Conservation (phyloP, 2,888 invertebrate species). For the Hyposoter dolosus region DNA sequence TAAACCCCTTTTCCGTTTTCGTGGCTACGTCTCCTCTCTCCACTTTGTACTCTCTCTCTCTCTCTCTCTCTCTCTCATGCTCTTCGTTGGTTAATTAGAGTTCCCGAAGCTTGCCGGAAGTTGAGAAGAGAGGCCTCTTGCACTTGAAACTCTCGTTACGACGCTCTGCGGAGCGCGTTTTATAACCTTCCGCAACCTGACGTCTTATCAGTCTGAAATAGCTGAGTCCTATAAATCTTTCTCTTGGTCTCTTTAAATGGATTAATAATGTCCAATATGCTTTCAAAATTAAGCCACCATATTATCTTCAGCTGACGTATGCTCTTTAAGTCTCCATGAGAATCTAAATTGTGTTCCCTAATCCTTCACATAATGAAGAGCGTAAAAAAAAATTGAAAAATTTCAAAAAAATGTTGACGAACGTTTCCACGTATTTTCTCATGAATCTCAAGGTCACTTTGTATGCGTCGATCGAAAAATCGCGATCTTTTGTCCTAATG, state of each 20-base stretch:
- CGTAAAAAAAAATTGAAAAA: too few species aligned
- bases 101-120: constrained; percentile 54
- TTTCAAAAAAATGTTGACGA: background rate
- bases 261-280: constrained; percentile 58
- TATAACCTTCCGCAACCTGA: constrained; percentile 59
- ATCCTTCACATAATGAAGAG: too few species aligned
- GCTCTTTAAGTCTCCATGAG: background rate
- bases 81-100: constrained; percentile 68
- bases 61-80: constrained; percentile 6
- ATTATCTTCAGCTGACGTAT: constrained; percentile 2
- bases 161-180: constrained; percentile 36
- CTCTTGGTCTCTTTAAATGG: constrained; percentile 26
- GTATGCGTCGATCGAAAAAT: background rate
- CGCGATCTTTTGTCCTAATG: background rate
- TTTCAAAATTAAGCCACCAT: constrained; percentile 24
- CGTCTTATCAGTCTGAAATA: constrained; percentile 44
- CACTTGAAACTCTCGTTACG: constrained; percentile 45
- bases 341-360: background rate
- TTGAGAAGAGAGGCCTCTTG: constrained; percentile 47
- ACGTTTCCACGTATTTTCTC: background rate
- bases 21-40: constrained; percentile 49
- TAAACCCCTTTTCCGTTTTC: constrained; percentile 38
- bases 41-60: constrained; percentile 25
- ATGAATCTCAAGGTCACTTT: background rate
- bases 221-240: constrained; percentile 49